phyloP scores from a whole-genome alignment of 2,888 invertebrate species.

The Thera britannica region DNA sequence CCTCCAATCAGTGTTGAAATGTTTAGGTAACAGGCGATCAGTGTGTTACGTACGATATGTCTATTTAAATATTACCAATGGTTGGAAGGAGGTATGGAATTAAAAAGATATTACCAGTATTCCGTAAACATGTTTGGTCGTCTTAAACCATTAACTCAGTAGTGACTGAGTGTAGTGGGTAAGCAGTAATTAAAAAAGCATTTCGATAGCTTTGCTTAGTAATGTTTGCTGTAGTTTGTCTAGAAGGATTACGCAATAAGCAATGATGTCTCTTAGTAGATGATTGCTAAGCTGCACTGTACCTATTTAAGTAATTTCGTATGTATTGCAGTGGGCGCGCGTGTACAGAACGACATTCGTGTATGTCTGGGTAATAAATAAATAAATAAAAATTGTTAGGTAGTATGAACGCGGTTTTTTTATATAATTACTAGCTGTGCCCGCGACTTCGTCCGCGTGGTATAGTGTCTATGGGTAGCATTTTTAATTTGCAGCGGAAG shows the following conservation, averaged over 20 bases:
- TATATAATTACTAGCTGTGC: too few species aligned
- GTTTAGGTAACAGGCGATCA: constrained; percentile 30
- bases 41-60: constrained; percentile 32
- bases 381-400: too few species aligned
- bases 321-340: too few species aligned
- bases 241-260: constrained; percentile 8
- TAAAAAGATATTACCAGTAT: constrained; percentile 30
- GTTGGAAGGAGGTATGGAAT: constrained; percentile 23
- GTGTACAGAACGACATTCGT: too few species aligned
- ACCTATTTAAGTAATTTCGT: too few species aligned
- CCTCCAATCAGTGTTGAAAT: constrained; percentile 46
- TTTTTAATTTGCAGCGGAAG: too few species aligned
- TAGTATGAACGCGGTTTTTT: too few species aligned
- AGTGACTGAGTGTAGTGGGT: not conserved
- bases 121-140: constrained; percentile 13
- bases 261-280: not conserved
- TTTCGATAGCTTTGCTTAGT: constrained; percentile 14
- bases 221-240: constrained; percentile 5
- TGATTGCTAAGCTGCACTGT: too few species aligned
- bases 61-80: constrained; percentile 37
- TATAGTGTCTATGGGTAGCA: too few species aligned
- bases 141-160: constrained; percentile 6
- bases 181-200: constrained; percentile 19
- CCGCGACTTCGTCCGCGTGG: too few species aligned
- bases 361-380: too few species aligned